These are phyloP conservation scores for Paedocypris micromegethes DNA, from an alignment of 2,797 vertebrate genomes.

Conservation along the genomic window DNA sequence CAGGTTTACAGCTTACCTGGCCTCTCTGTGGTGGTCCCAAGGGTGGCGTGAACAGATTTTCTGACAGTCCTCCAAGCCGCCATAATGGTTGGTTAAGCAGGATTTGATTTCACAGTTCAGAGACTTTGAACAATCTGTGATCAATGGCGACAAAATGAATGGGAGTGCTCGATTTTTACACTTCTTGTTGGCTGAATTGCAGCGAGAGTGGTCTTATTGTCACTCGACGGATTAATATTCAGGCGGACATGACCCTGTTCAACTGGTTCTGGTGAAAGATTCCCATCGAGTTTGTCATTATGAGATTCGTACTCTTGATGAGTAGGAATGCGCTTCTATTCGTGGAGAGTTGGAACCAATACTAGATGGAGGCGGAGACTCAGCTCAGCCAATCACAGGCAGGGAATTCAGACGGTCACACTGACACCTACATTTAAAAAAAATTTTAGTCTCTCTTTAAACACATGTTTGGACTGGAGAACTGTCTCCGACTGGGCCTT, in stretches of 20 bases:
- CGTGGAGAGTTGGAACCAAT: not conserved
- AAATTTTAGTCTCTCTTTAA: conserved; percentile 2
- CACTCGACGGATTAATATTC: conserved; percentile 24
- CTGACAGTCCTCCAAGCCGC: conserved; percentile 27
- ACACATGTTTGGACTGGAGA: too few relatives aligned
- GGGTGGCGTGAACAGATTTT: conserved; percentile 28
- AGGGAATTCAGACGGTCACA: too few relatives aligned
- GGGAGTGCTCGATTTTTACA: conserved; percentile 22
- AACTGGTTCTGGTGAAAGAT: conserved; percentile 5
- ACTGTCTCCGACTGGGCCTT: too few relatives aligned
- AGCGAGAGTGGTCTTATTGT: conserved; percentile 24
- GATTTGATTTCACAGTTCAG: conserved; percentile 28
- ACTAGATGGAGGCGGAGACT: not conserved
- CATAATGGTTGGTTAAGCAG: conserved; percentile 32
- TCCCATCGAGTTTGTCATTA: not conserved
- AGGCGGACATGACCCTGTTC: conserved; percentile 5
- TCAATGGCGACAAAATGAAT: conserved; percentile 31
- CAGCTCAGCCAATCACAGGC: not conserved
- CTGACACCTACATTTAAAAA: conserved; percentile 1
- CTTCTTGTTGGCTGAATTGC: conserved; percentile 6
- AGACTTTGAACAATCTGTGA: conserved; percentile 30
- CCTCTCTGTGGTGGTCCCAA: conserved; percentile 12
- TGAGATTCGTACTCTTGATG: too few relatives aligned
- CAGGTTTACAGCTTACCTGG: conserved; percentile 33
- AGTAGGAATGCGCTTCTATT: too few relatives aligned